Base-by-base conservation (phyloP, 2,113 vertebrate species). In the human (Homo sapiens) region DNA sequence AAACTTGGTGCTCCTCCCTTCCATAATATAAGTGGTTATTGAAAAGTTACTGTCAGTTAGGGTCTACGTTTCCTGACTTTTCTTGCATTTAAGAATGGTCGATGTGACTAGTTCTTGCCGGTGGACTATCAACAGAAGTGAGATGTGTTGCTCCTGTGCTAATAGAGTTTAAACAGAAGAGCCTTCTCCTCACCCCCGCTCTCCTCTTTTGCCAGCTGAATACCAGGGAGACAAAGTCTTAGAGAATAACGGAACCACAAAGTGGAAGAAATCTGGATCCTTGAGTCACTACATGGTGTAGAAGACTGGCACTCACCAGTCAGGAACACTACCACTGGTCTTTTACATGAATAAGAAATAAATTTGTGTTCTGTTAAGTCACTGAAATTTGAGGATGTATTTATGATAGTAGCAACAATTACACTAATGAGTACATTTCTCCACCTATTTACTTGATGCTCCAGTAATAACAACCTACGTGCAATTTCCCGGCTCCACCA, bases 341-440 rank as follows among this genome's bases (percentile, higher is more conserved):
- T 61, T 35, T 75, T 45, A 64, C 6, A 14, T 23, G 16, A 81
- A 17, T 68, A 85, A 81, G 43, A 84, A 66, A 80, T 48, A 64
- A 72, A 61, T 23, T 11, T 68, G n/a, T 9, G 9, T 68, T 48
- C 79, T 64, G 30, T 52, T 64, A 55, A 72, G n/a, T 38, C 50
- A 78, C 82, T 40, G 55, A 84, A 90, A 84, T 48, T 23, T 43
- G 6, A 6, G 35, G 32, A 50, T 20, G 68, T 35, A 14, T 61
- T 76, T 75, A 90, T 27, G 82, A 68, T 9, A 86, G 40, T 16
- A 87, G 23, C 52, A 94, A 86, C 13, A 57, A 89, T 45, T 45
- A 81, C 25, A n/a, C 40, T 35, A 64, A n/a, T 70, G 3, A 40
- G 38, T 0, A 4, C 2, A 13, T 0, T 25, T 35, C 23, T 11